These are phyloP conservation scores for Scaptomyza caliginosa DNA, from an alignment of 2,888 invertebrate genomes.

Conservation along the genomic window DNA sequence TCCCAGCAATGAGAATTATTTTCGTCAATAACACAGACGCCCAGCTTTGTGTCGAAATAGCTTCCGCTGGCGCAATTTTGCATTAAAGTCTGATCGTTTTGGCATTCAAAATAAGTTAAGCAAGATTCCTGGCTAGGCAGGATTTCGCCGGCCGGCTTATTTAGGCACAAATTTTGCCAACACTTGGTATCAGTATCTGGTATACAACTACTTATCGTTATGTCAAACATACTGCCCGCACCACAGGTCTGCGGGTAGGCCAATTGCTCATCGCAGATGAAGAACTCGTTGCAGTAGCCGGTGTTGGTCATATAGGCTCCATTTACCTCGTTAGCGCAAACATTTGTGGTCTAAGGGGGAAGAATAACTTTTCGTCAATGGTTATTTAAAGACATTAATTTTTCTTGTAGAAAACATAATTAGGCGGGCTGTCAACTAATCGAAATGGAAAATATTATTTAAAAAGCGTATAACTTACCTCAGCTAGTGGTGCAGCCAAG, in stretches of 20 bases:
- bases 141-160: constrained; percentile 32
- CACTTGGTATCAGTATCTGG: constrained; percentile 62
- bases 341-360: constrained; percentile 42
- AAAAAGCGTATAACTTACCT: constrained; percentile 26
- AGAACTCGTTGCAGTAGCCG: constrained; percentile 64
- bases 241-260: constrained; percentile 72
- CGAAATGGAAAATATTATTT: too few relatives aligned
- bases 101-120: constrained; percentile 62
- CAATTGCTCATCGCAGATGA: constrained; percentile 65
- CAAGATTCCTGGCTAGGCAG: constrained; percentile 51
- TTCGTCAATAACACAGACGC: constrained; percentile 48
- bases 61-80: constrained; percentile 58
- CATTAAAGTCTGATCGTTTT: constrained; percentile 23
- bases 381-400: too few relatives aligned
- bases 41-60: constrained; percentile 48
- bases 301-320: constrained; percentile 63
- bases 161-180: constrained; percentile 73
- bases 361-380: background rate
- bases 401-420: background rate
- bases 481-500: constrained; percentile 53
- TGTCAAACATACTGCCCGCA: constrained; percentile 65
- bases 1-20: constrained; percentile 57
- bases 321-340: constrained; percentile 56
- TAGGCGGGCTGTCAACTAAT: too few relatives aligned
- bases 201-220: constrained; percentile 37